A percentile compares a stretch with the other conserved stretches of the same genome.
Evolutionary conservation across 2,797 vertebrate species (phyloP).

Genomic region (Cuculus canorus): DNA sequence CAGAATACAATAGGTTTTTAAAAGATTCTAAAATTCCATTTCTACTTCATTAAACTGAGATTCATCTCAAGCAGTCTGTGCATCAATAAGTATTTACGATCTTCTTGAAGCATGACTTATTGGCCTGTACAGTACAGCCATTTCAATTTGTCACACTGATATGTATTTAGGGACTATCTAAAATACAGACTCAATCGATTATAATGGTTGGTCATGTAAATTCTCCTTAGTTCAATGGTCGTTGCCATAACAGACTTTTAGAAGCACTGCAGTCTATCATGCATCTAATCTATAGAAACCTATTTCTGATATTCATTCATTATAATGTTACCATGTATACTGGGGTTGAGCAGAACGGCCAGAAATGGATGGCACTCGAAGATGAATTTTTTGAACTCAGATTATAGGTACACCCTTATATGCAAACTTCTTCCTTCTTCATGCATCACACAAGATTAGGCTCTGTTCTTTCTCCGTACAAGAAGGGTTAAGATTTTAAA

Average conservation of each 20-base stretch:
- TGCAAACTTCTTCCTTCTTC: not conserved
- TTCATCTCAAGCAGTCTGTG: not conserved
- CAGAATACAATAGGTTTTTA: not conserved
- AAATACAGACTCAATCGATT: slow-evolving; percentile 35
- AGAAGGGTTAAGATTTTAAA: not conserved
- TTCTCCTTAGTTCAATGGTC: slow-evolving; percentile 39
- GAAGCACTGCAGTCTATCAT: slow-evolving; percentile 10
- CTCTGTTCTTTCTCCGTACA: not conserved
- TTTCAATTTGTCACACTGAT: slow-evolving; percentile 50
- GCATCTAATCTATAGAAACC: slow-evolving; percentile 5
- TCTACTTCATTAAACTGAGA: not conserved
- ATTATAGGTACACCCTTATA: not conserved
- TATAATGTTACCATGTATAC: not conserved
- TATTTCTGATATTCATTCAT: slow-evolving; percentile 17
- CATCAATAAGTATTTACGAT: slow-evolving; percentile 38
- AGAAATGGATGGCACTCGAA: not conserved
- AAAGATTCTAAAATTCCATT: not conserved
- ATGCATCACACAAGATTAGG: not conserved
- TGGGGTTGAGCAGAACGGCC: not conserved
- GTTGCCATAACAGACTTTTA: slow-evolving; percentile 29
- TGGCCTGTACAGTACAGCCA: not conserved
- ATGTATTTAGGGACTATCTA: slow-evolving; percentile 34
- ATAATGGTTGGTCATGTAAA: slow-evolving; percentile 39
- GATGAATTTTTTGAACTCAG: not conserved
- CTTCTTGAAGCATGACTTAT: slow-evolving; percentile 19